Percentiles rank a stretch among this genome's conserved stretches.
phyloP scores from a whole-genome alignment of 2,797 vertebrate genomes.

The Silurus lanzhouensis region DNA sequence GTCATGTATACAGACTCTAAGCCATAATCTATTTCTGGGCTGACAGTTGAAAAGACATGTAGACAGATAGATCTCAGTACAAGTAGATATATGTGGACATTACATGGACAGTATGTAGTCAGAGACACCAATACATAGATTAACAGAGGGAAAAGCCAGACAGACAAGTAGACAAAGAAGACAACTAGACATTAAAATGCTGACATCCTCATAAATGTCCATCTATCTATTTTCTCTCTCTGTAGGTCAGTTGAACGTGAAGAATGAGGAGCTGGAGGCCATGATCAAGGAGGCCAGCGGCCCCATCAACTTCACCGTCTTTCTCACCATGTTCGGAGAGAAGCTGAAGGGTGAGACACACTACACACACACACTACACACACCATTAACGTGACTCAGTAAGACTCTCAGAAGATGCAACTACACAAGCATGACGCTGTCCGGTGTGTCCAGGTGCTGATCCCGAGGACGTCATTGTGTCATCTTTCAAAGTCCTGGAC shows the following conservation, averaged over 20 bases:
- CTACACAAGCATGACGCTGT: neutral
- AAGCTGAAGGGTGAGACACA: conserved; percentile 85
- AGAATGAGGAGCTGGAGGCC: conserved; percentile 90
- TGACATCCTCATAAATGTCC: too few species aligned
- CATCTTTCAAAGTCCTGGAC: conserved; percentile 81
- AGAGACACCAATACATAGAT: neutral
- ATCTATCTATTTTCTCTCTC: neutral
- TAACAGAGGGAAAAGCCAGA: neutral
- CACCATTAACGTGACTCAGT: neutral
- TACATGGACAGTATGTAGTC: neutral
- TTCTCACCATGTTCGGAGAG: conserved; percentile 95
- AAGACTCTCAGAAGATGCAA: neutral
- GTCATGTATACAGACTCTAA: neutral
- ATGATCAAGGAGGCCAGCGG: conserved; percentile 95
- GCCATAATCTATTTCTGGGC: too few species aligned
- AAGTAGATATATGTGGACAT: neutral
- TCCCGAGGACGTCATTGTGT: conserved; percentile 81
- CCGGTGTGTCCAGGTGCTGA: conserved; percentile 70
- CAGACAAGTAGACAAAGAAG: neutral
- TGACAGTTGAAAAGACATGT: neutral
- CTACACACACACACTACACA: neutral
- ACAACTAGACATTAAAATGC: too few species aligned
- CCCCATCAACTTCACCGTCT: conserved; percentile 95
- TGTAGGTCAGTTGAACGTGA: conserved; percentile 80
- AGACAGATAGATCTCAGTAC: neutral